These are phyloP conservation scores for Dysmachus trigonus DNA, from an alignment of 2,888 invertebrate genomes.

Conservation along the genomic window DNA sequence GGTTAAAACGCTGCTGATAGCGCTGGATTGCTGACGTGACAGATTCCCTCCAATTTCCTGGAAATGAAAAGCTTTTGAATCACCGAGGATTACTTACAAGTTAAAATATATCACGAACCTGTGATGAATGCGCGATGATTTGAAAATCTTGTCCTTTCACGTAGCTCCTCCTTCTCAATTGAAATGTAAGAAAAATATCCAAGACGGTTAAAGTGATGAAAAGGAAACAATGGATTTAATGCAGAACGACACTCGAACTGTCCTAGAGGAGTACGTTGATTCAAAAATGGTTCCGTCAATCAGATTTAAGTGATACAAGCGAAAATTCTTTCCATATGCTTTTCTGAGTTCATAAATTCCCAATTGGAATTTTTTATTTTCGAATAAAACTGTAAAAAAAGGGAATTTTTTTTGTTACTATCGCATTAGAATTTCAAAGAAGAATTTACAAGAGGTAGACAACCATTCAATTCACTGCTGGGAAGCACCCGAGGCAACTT, in stretches of 20 bases:
- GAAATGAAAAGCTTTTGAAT: background rate
- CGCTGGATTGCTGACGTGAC: background rate
- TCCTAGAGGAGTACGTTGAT: background rate
- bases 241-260: background rate
- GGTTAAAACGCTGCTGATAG: background rate
- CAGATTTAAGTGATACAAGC: background rate
- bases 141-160: background rate
- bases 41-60: conserved; percentile 11
- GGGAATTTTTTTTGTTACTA: background rate
- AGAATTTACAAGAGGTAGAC: too few relatives aligned
- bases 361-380: background rate
- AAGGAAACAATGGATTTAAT: background rate
- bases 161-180: background rate
- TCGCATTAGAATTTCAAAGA: too few relatives aligned
- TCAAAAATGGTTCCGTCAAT: background rate
- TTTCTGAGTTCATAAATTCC: background rate
- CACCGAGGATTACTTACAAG: background rate
- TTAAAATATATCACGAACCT: background rate
- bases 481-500: too few relatives aligned
- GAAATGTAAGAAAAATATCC: background rate
- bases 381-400: background rate
- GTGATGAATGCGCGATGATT: background rate
- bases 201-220: background rate
- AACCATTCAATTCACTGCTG: too few relatives aligned
- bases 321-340: background rate